Conservation (phyloP, 2,888 invertebrate genomes). For the Andrena hattorfiana region DNA sequence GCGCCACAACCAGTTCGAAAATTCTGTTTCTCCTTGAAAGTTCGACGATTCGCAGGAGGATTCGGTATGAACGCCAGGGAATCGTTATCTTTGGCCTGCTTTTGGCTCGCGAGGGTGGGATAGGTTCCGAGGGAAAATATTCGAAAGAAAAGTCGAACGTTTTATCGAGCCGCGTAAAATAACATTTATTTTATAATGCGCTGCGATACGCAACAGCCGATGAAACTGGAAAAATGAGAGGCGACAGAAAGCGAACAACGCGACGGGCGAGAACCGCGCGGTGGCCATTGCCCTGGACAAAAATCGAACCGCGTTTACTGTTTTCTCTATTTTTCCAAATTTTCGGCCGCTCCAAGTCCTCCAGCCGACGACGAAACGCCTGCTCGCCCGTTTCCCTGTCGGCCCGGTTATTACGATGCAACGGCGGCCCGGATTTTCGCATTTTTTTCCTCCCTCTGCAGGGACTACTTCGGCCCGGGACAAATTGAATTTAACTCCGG, state of each 20-base stretch:
- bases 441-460: slow-evolving; percentile 32
- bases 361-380: slow-evolving; percentile 5
- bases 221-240: background rate
- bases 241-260: background rate
- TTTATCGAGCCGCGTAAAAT: background rate
- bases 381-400: slow-evolving; percentile 21
- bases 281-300: background rate
- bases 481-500: slow-evolving; percentile 71
- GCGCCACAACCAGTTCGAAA: background rate
- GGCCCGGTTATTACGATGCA: slow-evolving; percentile 61
- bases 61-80: background rate
- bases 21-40: slow-evolving; percentile 17
- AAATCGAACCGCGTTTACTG: background rate
- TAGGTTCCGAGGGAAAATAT: background rate
- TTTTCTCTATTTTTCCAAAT: slow-evolving; percentile 12
- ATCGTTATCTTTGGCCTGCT: background rate
- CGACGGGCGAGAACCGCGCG: background rate
- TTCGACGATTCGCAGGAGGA: slow-evolving; percentile 4
- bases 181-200: background rate
- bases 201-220: background rate
- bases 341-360: background rate
- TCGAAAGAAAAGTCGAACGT: background rate
- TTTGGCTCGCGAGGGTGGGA: background rate
- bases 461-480: slow-evolving; percentile 51
- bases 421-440: slow-evolving; percentile 54